phyloP scores from a whole-genome alignment of 2,888 invertebrate genomes.

The Corbicula japonica region DNA sequence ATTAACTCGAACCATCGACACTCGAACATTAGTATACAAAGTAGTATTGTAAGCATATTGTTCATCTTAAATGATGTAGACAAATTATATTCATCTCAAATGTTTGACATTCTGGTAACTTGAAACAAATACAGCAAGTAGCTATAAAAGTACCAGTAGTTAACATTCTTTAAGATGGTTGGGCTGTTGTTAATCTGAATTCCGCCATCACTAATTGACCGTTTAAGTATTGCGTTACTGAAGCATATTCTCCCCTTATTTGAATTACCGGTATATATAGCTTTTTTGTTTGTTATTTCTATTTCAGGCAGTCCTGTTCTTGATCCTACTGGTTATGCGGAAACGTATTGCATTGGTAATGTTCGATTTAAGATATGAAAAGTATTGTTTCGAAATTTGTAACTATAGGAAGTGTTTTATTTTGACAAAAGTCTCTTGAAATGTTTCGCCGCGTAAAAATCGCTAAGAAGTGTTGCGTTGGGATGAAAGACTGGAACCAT shows the following conservation, averaged over 20 bases:
- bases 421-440: not conserved
- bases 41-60: not conserved
- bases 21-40: not conserved
- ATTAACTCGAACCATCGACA: too few species aligned
- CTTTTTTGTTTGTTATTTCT: not conserved
- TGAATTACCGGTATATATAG: not conserved
- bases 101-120: not conserved
- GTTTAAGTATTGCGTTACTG: not conserved
- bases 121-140: not conserved
- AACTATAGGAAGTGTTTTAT: not conserved
- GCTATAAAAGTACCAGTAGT: not conserved
- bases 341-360: slow-evolving; percentile 79
- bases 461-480: not conserved
- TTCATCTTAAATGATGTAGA: not conserved
- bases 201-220: not conserved
- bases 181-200: too few species aligned
- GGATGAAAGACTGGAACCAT: not conserved
- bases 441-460: not conserved
- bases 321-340: slow-evolving; percentile 79
- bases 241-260: not conserved
- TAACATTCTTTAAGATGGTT: too few species aligned
- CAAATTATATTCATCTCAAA: not conserved
- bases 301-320: slow-evolving; percentile 73
- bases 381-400: not conserved
- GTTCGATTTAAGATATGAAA: not conserved